Evolutionary conservation across 2,888 invertebrate species (phyloP), one percentile per base, ranked within the genome.

Genomic region (Nephrocerus scutellatus): DNA sequence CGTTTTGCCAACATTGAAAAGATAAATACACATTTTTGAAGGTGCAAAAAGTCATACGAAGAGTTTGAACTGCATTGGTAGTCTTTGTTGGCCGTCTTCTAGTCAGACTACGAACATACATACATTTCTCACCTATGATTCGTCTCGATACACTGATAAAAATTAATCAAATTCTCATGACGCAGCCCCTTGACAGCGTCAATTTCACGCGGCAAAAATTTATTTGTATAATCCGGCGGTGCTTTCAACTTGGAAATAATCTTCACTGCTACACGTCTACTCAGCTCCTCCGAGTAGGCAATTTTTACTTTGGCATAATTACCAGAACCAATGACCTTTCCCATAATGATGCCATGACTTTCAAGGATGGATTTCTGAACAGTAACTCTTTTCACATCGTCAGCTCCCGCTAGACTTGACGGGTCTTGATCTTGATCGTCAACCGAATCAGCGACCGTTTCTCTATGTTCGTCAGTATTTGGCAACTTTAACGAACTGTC

Each of bases 241-340:
- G 85, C 84, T 66, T 82, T 82, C 49, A 82, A 79, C 63, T 87
- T 87, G 48, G 85, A 84, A 43, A 87, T 82, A 46, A 87, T 86
- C 74, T 87, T 87, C 41, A 87, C 77, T 22, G 87, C 87, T 32
- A 87, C 86, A 55, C 80, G 74, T 51, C 78, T 75, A 51, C 77
- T 77, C 56, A 85, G 82, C 48, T 79, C 74, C 50, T 80, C 77
- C 42, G 85, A 86, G 51, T 76, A 75, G 8, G 85, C 86, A 50
- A 84, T 75, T 73, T 84, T 82, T 8, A 87, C 86, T 34, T 82
- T 84, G 28, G 86, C 85, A 67, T 85, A 87, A 24, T 84, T 84
- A 14, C 87, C 87, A n/a, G 79, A 77, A 5, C 86, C 86, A 50
- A 87, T 83, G 5, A 80, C 80, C 59, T 80, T 79, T 13, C 84